Conservation (phyloP, 2,113 vertebrate species). For the Myiozetetes cayanensis region DNA sequence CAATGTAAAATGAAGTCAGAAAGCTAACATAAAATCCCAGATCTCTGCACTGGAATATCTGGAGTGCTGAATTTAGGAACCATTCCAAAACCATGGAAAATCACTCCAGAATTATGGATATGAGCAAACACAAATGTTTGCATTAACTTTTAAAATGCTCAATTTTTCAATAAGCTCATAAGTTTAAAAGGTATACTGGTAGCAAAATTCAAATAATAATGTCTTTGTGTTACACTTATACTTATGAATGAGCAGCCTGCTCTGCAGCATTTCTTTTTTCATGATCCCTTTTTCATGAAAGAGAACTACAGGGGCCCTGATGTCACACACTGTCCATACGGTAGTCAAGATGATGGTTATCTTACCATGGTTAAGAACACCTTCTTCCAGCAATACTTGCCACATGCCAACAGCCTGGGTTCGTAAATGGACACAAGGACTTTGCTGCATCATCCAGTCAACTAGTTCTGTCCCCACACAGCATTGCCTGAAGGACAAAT, state of each 20-base stretch:
- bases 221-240: neutral
- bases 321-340: neutral
- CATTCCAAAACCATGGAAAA: neutral
- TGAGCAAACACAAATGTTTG: neutral
- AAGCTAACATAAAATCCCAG: neutral
- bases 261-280: neutral
- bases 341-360: neutral
- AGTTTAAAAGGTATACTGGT: neutral
- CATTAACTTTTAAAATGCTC: neutral
- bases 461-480: constrained; percentile 96
- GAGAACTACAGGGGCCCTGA: neutral
- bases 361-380: constrained; percentile 94
- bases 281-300: neutral
- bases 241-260: constrained; percentile 11
- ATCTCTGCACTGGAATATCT: neutral
- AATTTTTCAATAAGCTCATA: neutral
- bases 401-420: constrained; percentile 96
- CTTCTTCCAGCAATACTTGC: constrained; percentile 95
- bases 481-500: constrained; percentile 81
- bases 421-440: constrained; percentile 89
- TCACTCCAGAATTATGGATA: neutral
- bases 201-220: constrained; percentile 13
- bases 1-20: neutral
- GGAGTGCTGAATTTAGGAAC: neutral
- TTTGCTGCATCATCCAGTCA: constrained; percentile 96